Evolutionary conservation across 2,113 vertebrate species (phyloP).

Genomic region (Burhinus oedicnemus): DNA sequence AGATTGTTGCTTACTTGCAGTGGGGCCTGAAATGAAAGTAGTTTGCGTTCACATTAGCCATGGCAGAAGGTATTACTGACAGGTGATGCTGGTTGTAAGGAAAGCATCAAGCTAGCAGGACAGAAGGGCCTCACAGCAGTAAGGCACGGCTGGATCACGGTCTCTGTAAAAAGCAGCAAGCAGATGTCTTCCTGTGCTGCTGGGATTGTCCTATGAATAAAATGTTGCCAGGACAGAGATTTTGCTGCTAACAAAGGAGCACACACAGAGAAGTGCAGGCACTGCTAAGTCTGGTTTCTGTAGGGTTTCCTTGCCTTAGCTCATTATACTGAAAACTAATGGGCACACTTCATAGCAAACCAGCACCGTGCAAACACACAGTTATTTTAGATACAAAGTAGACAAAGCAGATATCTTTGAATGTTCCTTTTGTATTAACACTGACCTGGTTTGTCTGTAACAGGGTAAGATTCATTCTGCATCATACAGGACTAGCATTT

Average conservation of each 20-base stretch:
- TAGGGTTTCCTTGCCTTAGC: not conserved
- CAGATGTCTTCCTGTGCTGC: not conserved
- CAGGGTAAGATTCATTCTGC: not conserved
- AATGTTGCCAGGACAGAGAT: not conserved
- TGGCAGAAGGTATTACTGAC: not conserved
- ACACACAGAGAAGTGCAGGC: not conserved
- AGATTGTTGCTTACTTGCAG: not conserved
- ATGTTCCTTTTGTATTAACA: not conserved
- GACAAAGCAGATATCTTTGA: not conserved
- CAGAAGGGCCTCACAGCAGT: conserved; percentile 22
- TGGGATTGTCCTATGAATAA: not conserved
- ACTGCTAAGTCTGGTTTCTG: not conserved
- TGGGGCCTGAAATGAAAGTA: not conserved
- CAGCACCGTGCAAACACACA: not conserved
- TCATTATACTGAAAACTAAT: not conserved
- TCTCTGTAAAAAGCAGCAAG: not conserved
- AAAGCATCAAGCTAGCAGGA: not conserved
- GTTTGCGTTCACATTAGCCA: not conserved
- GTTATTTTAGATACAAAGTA: not conserved
- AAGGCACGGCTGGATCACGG: accelerated
- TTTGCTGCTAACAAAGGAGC: not conserved
- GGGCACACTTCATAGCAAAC: not conserved
- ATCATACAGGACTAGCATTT: not conserved
- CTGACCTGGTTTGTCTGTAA: not conserved
- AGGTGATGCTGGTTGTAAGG: not conserved